Conservation (phyloP, 2,888 invertebrate genomes). For the Pedicia rivosa region DNA sequence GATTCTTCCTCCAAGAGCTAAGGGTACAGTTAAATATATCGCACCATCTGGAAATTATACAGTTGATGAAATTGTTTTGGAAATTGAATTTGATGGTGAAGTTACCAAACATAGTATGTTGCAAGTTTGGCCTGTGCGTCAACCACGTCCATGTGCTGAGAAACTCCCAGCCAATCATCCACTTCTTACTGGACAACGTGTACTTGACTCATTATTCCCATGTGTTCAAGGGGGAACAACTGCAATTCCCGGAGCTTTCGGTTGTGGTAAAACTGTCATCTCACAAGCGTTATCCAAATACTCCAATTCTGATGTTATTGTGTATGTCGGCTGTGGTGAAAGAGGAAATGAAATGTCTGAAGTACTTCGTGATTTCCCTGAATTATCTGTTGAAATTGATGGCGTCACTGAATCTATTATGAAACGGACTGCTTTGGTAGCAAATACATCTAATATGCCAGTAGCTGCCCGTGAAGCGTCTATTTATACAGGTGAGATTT, state of each 20-base stretch:
- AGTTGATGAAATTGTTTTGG: conserved; percentile 87
- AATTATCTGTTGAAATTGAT: conserved; percentile 92
- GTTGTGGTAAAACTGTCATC: conserved; percentile 99
- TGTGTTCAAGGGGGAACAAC: conserved; percentile 98
- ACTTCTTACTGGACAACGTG: conserved; percentile 93
- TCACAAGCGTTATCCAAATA: conserved; percentile 98
- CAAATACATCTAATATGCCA: conserved; percentile 99
- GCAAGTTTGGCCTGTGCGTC: conserved; percentile 99
- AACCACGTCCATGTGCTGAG: conserved; percentile 91
- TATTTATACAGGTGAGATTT: conserved; percentile 75
- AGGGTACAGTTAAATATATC: conserved; percentile 92
- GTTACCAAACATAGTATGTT: conserved; percentile 85
- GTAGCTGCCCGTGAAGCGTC: conserved; percentile 99
- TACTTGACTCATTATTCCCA: conserved; percentile 96
- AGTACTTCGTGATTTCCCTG: conserved; percentile 96
- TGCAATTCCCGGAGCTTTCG: conserved; percentile 98
- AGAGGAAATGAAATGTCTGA: conserved; percentile 99
- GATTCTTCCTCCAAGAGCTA: conserved; percentile 83
- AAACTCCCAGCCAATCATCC: conserved; percentile 98
- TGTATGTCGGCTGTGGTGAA: conserved; percentile 99
- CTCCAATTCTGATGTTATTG: conserved; percentile 98
- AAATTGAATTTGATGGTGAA: conserved; percentile 97
- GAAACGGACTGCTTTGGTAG: conserved; percentile 98
- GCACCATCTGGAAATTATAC: conserved; percentile 89
- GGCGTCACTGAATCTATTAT: conserved; percentile 97